Percentiles rank a stretch among this genome's conserved stretches.
Evolutionary conservation across 2,888 invertebrate genomes (phyloP).

Genomic region (Pediacus dermestoides): DNA sequence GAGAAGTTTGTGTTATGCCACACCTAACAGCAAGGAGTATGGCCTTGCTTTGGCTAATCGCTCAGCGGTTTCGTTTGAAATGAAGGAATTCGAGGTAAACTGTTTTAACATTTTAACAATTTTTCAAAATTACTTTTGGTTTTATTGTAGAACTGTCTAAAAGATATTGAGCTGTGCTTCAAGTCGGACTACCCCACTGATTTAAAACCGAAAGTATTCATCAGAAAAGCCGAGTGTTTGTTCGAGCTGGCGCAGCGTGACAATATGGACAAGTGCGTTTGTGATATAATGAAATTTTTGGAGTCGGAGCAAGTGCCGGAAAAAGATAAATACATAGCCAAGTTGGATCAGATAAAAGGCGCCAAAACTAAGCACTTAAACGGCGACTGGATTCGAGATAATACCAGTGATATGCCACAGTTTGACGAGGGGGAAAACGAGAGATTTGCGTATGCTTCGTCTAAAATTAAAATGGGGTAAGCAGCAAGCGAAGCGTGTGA

Average conservation of each 20-base stretch:
- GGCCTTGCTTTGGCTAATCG: constrained; percentile 65
- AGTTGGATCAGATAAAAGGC: constrained; percentile 37
- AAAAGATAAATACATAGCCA: constrained; percentile 38
- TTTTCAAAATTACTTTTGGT: constrained; percentile 7
- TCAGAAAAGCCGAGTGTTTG: constrained; percentile 64
- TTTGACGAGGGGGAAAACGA: constrained; percentile 52
- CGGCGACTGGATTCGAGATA: constrained; percentile 28
- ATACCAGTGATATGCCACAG: constrained; percentile 45
- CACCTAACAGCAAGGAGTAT: constrained; percentile 55
- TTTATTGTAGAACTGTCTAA: constrained; percentile 57
- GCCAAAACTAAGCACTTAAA: constrained; percentile 28
- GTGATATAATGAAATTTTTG: constrained; percentile 32
- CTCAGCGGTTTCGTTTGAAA: constrained; percentile 62
- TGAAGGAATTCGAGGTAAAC: constrained; percentile 58
- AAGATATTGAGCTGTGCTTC: constrained; percentile 61
- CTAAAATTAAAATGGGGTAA: constrained; percentile 52
- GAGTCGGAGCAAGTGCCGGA: constrained; percentile 28
- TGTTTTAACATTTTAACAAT: constrained; percentile 3
- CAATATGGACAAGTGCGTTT: constrained; percentile 33
- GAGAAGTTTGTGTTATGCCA: constrained; percentile 60
- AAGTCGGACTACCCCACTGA: constrained; percentile 60
- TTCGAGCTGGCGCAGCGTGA: constrained; percentile 50
- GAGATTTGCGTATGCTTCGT: constrained; percentile 55
- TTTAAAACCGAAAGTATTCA: constrained; percentile 61
- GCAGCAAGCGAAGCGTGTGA: too few relatives aligned